Evolutionary conservation across 2,113 vertebrate genomes (phyloP).

Genomic region (Puffinus mauretanicus): DNA sequence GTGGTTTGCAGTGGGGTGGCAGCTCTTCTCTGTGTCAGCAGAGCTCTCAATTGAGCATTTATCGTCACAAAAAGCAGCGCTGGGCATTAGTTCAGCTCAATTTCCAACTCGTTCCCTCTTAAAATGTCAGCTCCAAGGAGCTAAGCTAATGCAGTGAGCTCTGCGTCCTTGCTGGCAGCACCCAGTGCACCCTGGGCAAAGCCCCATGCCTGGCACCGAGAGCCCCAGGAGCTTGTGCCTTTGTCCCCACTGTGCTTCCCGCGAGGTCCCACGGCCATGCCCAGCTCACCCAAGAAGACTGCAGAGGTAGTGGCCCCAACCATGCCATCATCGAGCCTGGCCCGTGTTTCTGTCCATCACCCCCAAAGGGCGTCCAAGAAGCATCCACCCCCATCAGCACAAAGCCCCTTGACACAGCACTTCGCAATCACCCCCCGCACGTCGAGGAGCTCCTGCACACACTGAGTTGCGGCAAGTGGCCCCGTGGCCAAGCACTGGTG

Average conservation of each 20-base stretch:
- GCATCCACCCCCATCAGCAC: neutral
- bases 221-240: neutral
- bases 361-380: neutral
- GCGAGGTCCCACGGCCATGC: neutral
- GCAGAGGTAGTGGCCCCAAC: neutral
- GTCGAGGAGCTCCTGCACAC: neutral
- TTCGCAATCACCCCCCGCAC: neutral
- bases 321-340: accelerated
- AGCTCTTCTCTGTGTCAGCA: neutral
- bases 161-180: neutral
- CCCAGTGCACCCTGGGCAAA: neutral
- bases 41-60: neutral
- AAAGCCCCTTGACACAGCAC: neutral
- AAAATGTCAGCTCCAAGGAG: neutral
- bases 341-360: accelerated
- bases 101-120: neutral
- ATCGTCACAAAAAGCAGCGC: neutral
- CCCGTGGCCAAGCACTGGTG: neutral
- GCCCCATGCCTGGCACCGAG: accelerated
- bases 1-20: neutral
- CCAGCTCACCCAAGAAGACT: neutral
- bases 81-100: neutral
- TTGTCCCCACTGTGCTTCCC: neutral
- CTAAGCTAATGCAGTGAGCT: neutral
- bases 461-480: neutral